A percentile compares a stretch with the other conserved stretches of the same genome.
Evolutionary conservation across 2,888 invertebrate species (phyloP).

Genomic region (Myopa testacea): DNA sequence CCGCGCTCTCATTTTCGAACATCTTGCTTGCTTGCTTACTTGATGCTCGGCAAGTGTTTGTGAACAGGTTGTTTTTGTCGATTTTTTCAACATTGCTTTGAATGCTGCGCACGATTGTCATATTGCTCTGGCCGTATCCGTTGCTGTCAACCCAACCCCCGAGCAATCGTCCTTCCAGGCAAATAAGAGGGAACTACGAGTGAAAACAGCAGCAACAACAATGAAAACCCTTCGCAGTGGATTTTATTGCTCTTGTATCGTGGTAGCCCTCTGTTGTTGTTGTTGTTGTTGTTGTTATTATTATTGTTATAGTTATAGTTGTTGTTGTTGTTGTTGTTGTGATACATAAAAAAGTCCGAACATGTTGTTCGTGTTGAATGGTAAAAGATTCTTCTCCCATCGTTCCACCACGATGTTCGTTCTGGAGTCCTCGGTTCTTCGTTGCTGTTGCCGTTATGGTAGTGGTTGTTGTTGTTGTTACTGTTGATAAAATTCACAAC

Average conservation of each 20-base stretch:
- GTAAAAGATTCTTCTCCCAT: constrained; percentile 50
- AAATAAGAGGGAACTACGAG: background rate
- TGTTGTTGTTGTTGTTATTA: constrained; percentile 36
- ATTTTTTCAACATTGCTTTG: constrained; percentile 58
- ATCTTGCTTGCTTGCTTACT: constrained; percentile 18
- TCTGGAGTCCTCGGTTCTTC: constrained; percentile 30
- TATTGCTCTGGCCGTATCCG: constrained; percentile 34
- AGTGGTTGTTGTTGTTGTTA: background rate
- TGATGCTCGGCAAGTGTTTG: constrained; percentile 58
- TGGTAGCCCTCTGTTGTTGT: constrained; percentile 20
- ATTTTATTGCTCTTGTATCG: constrained; percentile 25
- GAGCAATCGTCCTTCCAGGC: background rate
- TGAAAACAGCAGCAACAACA: background rate
- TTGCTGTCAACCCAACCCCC: constrained; percentile 11
- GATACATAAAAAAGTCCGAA: constrained; percentile 51
- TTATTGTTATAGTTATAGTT: background rate
- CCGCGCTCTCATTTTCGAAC: constrained; percentile 43
- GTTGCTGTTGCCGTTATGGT: background rate
- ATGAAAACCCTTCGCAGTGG: constrained; percentile 26
- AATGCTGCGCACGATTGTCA: constrained; percentile 53
- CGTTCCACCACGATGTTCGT: constrained; percentile 48
- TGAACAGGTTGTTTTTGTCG: constrained; percentile 66
- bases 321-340: constrained; percentile 38
- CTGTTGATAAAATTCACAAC: background rate
- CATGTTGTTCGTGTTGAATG: constrained; percentile 58